Conservation (phyloP, 2,113 vertebrate species). For the Dendrocopos noguchii region DNA sequence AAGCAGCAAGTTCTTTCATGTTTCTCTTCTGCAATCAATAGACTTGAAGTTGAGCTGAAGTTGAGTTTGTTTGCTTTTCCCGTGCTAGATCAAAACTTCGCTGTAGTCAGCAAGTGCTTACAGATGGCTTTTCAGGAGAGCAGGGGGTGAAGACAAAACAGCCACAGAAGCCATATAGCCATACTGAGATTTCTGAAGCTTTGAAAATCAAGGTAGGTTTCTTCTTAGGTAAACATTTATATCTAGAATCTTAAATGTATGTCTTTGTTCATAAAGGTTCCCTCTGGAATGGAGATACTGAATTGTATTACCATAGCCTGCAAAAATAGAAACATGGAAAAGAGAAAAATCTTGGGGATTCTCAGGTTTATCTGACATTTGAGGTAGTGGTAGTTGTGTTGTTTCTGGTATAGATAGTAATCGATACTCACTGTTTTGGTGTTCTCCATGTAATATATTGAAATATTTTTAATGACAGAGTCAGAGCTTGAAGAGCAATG, state of each 20-base stretch:
- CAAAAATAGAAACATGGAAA: background rate
- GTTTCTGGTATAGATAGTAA: background rate
- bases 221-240: background rate
- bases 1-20: background rate
- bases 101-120: slow-evolving; percentile 75
- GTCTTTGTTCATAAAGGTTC: background rate
- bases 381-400: background rate
- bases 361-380: background rate
- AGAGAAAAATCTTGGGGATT: background rate
- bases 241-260: background rate
- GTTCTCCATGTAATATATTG: background rate
- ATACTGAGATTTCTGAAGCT: slow-evolving; percentile 81
- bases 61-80: slow-evolving; percentile 4
- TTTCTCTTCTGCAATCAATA: background rate
- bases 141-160: slow-evolving; percentile 81
- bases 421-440: background rate
- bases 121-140: slow-evolving; percentile 81
- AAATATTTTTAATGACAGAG: slow-evolving; percentile 65
- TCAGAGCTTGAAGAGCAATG: slow-evolving; percentile 81
- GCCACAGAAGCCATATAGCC: slow-evolving; percentile 78
- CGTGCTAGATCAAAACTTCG: slow-evolving; percentile 83
- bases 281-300: background rate
- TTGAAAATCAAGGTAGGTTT: slow-evolving; percentile 78
- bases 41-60: background rate
- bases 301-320: background rate